Base-by-base conservation (phyloP, 2,113 vertebrate genomes). In the Odocoileus hemionus region DNA sequence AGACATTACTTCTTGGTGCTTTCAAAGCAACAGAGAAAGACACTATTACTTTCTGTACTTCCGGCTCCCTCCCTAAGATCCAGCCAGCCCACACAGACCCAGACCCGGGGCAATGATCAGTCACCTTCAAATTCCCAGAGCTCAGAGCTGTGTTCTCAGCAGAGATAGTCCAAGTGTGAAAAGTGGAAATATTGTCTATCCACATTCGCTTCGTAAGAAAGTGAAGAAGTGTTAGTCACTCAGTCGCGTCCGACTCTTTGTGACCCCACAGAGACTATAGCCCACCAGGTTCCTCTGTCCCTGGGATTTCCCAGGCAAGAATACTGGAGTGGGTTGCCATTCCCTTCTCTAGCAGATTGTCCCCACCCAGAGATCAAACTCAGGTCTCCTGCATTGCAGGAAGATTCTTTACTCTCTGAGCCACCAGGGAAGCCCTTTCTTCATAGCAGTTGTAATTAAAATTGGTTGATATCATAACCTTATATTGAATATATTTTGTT, bases 371-470 rank as follows among this genome's bases (percentile, higher is more conserved):
- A 74, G 21, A 74, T 39, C 67, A 74, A 74, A 74, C 36, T 21
- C 67, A 74, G 5, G 21, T 74, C n/a, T 74, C 67, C 67, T 25
- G 5, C 67, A 39, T 39, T 74, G 67, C 67, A 74, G 67, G 67
- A 39, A 74, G n/a, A 39, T 23, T 74, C 67, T 74, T 74, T 39
- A 36, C 67, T 74, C 1, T 74, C 36, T 74, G 36, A 74, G 36
- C 1, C 67, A 74, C 67, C 36, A 74, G 21, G 36, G 67, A 74
- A 39, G 23, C 10, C 19, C 36, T 74, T 39, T 74, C n/a, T 74
- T 23, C 54, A 85, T 50, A 80, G 28, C 28, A 55, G 23, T 74
- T 64, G 33, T 82, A 96, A 89, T 87, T 57, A 98, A 93, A 87
- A 28, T 26, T 13, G 47, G 54, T 54, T 88, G 6, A 0, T 9